These are phyloP conservation scores for Ptilorrhoa leucosticta DNA, from an alignment of 2,113 vertebrate genomes.

Conservation along the genomic window DNA sequence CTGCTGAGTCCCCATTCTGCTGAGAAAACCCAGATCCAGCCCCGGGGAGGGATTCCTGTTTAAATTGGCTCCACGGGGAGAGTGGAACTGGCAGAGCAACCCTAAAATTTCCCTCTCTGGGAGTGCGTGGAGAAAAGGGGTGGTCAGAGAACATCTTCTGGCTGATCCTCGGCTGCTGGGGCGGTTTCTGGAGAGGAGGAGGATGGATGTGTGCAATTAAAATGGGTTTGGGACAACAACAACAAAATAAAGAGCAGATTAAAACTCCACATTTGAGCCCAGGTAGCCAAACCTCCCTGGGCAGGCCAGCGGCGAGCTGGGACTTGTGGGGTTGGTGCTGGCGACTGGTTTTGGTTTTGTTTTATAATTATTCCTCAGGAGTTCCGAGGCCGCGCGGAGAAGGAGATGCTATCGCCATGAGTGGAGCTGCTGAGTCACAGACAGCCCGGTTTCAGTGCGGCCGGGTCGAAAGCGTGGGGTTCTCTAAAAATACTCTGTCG, in stretches of 20 bases:
- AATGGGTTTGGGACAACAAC: background rate
- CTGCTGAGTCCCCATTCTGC: background rate
- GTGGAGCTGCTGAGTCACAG: slow-evolving; percentile 13
- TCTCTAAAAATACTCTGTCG: background rate
- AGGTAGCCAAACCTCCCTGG: background rate
- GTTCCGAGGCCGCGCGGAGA: background rate
- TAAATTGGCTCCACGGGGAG: background rate
- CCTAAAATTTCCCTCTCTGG: background rate
- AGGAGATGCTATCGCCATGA: background rate
- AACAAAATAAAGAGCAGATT: background rate
- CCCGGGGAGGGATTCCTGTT: background rate
- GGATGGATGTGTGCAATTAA: background rate
- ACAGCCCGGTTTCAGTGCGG: background rate
- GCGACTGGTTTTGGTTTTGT: slow-evolving; percentile 13
- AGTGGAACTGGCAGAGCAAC: background rate
- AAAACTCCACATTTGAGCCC: background rate
- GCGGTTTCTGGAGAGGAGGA: background rate
- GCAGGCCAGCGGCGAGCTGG: background rate
- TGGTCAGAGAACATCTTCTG: background rate
- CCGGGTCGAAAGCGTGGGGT: background rate
- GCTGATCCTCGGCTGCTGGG: background rate
- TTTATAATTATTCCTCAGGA: slow-evolving; percentile 2
- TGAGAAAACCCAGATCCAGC: background rate
- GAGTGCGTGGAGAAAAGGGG: background rate
- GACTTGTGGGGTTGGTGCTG: background rate